Evolutionary conservation across 2,888 invertebrate genomes (phyloP).

Genomic region (Mesorhabditis belari): DNA sequence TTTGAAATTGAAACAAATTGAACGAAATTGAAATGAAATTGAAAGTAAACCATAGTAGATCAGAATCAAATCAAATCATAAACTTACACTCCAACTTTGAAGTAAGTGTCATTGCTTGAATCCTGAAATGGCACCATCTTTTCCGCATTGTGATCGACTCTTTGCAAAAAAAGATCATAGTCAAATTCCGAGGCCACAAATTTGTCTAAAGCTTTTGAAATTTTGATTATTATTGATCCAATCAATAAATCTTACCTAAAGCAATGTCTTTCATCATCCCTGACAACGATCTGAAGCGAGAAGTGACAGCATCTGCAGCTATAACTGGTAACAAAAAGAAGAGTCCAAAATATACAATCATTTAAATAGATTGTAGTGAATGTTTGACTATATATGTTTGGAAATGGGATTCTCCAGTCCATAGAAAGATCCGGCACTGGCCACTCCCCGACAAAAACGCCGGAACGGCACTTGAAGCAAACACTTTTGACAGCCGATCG

Average conservation of each 20-base stretch:
- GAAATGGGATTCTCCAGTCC: too few species aligned
- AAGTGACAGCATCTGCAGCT: background rate
- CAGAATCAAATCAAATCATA: background rate
- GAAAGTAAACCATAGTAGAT: background rate
- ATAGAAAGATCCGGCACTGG: too few species aligned
- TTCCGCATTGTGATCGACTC: constrained; percentile 18
- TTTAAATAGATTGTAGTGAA: too few species aligned
- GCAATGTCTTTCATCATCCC: constrained; percentile 7
- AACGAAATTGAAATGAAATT: background rate
- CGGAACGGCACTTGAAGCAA: too few species aligned
- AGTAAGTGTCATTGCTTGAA: constrained; percentile 27
- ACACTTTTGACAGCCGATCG: too few species aligned
- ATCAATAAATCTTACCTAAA: constrained; percentile 8
- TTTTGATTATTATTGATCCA: background rate
- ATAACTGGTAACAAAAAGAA: too few species aligned
- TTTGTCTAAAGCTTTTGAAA: constrained; percentile 12
- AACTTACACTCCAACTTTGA: constrained; percentile 28
- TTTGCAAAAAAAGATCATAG: constrained; percentile 16
- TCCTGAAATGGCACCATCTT: constrained; percentile 31
- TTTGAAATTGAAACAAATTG: background rate
- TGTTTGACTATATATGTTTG: too few species aligned
- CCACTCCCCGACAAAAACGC: too few species aligned
- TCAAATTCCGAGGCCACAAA: constrained; percentile 23
- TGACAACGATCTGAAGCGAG: background rate
- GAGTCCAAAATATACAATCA: too few species aligned